Base-by-base conservation (phyloP, 2,113 vertebrate genomes). In the Rissa tridactyla region DNA sequence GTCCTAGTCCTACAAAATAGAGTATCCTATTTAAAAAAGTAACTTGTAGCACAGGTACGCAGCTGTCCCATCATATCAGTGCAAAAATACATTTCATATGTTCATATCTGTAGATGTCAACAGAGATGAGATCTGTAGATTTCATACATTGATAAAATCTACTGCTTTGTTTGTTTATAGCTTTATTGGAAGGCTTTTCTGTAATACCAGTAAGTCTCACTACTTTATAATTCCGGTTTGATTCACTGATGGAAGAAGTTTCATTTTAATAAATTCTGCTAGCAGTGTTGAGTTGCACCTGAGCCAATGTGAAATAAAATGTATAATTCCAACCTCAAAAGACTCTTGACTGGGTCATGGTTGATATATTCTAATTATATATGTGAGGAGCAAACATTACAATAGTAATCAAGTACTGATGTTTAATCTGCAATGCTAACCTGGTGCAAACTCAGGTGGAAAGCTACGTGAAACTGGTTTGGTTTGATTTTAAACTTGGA, bases 401-500 rank as follows among this genome's bases (percentile, higher is more conserved):
- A 90, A 81, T 94, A 78, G 82, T 70, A 92, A 82, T 95, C 78
- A 95, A 79, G 97, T 81, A 62, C 88, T 49, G 80, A 84, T 92
- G 47, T 15, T 36, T 95, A 93, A 94, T 90, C 57, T 96, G 26
- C 80, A 94, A 82, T 94, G 76, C 96, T 94, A 96, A 93, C 44
- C 22, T 93, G 72, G 49, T 69, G 38, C 30, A 82, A 92, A 44
- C 70, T 95, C 72, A 86, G 55, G 55, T 95, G 84, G 84, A 92
- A 92, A 78, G 54, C 55, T 91, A 8, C 61, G 19, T 72, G 62
- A 83, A 55, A 78, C 75, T 81, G 26, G 27, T 68, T 92, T 94
- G 26, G 55, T 90, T 94, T 96, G 38, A 91, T 87, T 96, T 96
- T 86, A 83, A 95, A 96, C 49, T 78, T 92, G 30, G 47, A 92